Evolutionary conservation across 2,888 invertebrate genomes (phyloP), one percentile per base, ranked within the genome.

Genomic region (Catocala sponsa): DNA sequence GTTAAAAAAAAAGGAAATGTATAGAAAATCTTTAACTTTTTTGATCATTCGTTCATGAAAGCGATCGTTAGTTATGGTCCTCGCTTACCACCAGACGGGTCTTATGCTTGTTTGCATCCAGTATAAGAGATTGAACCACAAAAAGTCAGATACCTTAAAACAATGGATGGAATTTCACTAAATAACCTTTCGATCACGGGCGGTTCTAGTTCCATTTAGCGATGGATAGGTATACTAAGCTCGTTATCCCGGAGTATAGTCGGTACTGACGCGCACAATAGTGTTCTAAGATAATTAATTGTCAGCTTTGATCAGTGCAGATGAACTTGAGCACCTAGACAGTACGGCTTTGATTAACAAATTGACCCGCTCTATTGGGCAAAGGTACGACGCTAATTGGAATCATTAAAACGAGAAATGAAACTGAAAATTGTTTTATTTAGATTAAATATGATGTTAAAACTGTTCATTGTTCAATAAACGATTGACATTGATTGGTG

Each of bases 341-440:
- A 38, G 35, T 7, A 42, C n/a, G 33, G 13, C 44, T 35, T 54
- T 54, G 35, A 54, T 54, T 44, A 13, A 44, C 35, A 43, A 44
- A 46, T 35, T 44, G 6, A 15, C n/a, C 42, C 47, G 4, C 7
- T 12, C 33, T 7, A 43, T n/a, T 32, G 38, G 7, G 42, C 6
- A 35, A 1, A 11, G 6, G 42, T 7, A 35, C 35, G 25, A 52
- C 10, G 5, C 9, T 9, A 15, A 32, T 33, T 6, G 11, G 9
- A 54, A 44, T 4, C 25, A 13, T 44, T 12, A 44, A 43, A 13
- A 25, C 4, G 25, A 1, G 25, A 25, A 25, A 13, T 13, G 7
- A 12, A 12, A 6, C 5, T 6, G 6, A 13, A 44, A n/a, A 44
- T 12, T 44, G 12, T 44, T 44, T 44, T 6, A 44, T 0, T 12